Evolutionary conservation across 35 echinoderm and acorn worm species (phyloP).

Genomic region (Amphiura filiformis): DNA sequence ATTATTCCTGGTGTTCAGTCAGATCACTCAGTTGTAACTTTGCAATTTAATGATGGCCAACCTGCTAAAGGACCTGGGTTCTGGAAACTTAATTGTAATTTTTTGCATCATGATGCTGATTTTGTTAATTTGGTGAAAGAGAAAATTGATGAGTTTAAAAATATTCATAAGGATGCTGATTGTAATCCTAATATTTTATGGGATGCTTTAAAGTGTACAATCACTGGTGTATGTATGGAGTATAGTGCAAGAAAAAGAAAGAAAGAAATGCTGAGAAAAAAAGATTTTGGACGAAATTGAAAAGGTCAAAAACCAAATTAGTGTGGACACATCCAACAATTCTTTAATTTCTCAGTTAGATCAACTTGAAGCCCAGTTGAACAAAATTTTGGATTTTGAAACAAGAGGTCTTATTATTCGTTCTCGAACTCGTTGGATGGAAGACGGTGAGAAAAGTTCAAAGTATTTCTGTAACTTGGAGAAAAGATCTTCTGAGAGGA

Average conservation of each 20-base stretch:
- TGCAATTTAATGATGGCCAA: neutral
- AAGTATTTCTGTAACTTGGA: neutral
- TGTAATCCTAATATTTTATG: conserved; percentile 29
- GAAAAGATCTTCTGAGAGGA: no score
- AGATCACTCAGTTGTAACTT: neutral
- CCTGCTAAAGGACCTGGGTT: neutral
- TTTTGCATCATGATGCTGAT: conserved; percentile 7
- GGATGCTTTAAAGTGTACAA: conserved; percentile 10
- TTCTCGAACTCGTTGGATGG: conserved; percentile 22
- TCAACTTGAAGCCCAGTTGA: neutral
- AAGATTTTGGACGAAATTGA: neutral
- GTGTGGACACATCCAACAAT: neutral
- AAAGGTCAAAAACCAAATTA: neutral
- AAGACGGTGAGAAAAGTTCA: neutral
- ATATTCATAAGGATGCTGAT: conserved; percentile 1
- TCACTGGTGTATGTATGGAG: neutral
- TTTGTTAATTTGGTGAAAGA: neutral
- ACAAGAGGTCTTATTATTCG: conserved; percentile 5
- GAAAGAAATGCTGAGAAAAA: neutral
- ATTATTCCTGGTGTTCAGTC: conserved; percentile 6
- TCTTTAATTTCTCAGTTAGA: neutral
- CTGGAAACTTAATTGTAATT: conserved; percentile 12
- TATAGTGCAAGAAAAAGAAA: conserved; percentile 4
- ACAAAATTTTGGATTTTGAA: conserved; percentile 26
- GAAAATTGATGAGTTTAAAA: neutral